phyloP scores from a whole-genome alignment of 2,888 invertebrate species.

The Drosophila acutilabella region DNA sequence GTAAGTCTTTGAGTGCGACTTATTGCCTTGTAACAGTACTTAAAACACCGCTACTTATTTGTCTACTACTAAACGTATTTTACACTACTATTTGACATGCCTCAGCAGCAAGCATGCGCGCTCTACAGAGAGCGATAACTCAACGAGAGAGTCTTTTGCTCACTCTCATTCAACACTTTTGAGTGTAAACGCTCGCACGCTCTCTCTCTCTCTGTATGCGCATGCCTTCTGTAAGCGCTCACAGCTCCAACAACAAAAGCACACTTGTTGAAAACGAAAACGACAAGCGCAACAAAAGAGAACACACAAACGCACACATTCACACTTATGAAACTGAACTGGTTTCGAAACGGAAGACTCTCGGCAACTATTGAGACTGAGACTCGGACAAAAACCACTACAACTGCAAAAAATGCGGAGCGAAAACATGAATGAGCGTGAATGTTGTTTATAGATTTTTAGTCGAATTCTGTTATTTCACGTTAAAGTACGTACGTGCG shows the following conservation, averaged over 20 bases:
- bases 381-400: constrained; percentile 37
- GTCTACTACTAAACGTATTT: constrained; percentile 62
- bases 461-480: constrained; percentile 84
- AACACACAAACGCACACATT: constrained; percentile 23
- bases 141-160: constrained; percentile 14
- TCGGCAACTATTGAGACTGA: constrained; percentile 25
- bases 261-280: constrained; percentile 82
- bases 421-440: constrained; percentile 65
- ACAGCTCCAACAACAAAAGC: constrained; percentile 77
- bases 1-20: background rate
- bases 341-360: constrained; percentile 58
- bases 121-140: constrained; percentile 61
- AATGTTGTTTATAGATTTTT: constrained; percentile 83
- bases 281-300: constrained; percentile 55
- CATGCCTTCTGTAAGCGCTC: constrained; percentile 56
- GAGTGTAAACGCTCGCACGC: constrained; percentile 21
- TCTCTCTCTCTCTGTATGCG: constrained; percentile 40
- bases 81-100: constrained; percentile 52
- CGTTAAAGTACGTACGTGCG: constrained; percentile 83
- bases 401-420: constrained; percentile 48
- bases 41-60: constrained; percentile 5
- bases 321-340: constrained; percentile 55
- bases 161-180: constrained; percentile 13
- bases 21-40: constrained; percentile 21
- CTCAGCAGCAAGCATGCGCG: constrained; percentile 68